Evolutionary conservation across 1,140 invertebrate genomes (phyloP), one percentile per base, ranked within the genome.

Genomic region (Parapsyche elsis): DNA sequence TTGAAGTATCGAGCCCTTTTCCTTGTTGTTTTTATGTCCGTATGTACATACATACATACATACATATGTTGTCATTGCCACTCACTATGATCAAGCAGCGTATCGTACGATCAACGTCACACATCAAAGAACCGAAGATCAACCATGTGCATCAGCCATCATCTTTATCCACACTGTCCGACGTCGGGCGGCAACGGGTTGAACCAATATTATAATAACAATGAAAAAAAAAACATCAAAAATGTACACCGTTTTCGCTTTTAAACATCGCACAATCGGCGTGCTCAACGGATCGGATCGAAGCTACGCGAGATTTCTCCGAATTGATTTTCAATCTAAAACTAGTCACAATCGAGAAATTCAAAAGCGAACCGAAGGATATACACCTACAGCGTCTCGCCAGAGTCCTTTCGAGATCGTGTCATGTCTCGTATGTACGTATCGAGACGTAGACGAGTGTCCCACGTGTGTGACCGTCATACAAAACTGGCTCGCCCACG

Each of bases 101-200:
- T 45, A 38, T 71, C 61, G 14, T 38, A 26, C 38, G 1, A 26
- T 45, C 24, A 71, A 1, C 70, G 70, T 71, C 70, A 71, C 70
- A 71, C 21, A 71, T 44, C 70, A 71, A 16, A 26, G 26, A 71
- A 19, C n/a, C 70, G 38, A 71, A 71, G 70, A 71, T 71, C 24
- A 71, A 10, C 70, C 70, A 71, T 71, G 70, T 71, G 70, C 70
- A 71, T 71, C 70, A 67, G n/a, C 10, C 10, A 26, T 19, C 16
- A 53, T 53, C 49, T 12, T 12, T 53, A 53, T 67, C 61, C 12
- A 5, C 24, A 16, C 61, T 26, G 4, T 21, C 12, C 12, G 16
- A 16, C 49, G 49, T 53, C 49, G 10, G 49, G 12, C 49, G 49
- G 12, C 4, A 53, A 53, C 49, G 49, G 49, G 49, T 53, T 53